Conservation (phyloP, 2,113 vertebrate genomes). For the Carlito syrichta region DNA sequence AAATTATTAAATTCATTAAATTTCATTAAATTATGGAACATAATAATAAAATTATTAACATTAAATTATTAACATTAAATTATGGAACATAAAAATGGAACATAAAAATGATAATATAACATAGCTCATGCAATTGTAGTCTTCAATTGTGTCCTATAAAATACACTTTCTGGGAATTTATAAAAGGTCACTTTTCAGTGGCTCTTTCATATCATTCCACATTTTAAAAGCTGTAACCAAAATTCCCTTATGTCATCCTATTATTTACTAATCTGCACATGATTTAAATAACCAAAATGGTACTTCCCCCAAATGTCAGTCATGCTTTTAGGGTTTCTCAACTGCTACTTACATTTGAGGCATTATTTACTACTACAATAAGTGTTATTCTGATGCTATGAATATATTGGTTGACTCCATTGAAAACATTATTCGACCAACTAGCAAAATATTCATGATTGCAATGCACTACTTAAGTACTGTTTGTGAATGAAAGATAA, state of each 20-base stretch:
- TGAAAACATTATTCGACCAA: background rate
- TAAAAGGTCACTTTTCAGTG: background rate
- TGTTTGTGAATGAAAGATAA: background rate
- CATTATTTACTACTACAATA: background rate
- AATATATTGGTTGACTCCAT: background rate
- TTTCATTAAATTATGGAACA: slow-evolving; percentile 20
- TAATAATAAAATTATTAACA: no score
- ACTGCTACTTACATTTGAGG: background rate
- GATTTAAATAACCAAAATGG: background rate
- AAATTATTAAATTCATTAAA: background rate
- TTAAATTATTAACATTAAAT: slow-evolving; percentile 32
- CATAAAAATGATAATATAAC: background rate
- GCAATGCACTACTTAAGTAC: background rate
- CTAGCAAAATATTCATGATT: background rate
- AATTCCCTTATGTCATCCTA: background rate
- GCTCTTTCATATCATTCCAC: background rate
- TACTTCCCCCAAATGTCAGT: background rate
- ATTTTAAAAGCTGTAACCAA: background rate
- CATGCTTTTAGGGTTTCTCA: background rate
- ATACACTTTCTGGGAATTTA: background rate
- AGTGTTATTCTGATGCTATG: background rate
- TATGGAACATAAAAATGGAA: no score
- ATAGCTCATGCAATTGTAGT: background rate
- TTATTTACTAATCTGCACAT: background rate
- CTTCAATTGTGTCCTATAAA: background rate